Evolutionary conservation across 1,140 invertebrate species (phyloP), one percentile per base, ranked within the genome.

Genomic region (Kradibia gibbosae): DNA sequence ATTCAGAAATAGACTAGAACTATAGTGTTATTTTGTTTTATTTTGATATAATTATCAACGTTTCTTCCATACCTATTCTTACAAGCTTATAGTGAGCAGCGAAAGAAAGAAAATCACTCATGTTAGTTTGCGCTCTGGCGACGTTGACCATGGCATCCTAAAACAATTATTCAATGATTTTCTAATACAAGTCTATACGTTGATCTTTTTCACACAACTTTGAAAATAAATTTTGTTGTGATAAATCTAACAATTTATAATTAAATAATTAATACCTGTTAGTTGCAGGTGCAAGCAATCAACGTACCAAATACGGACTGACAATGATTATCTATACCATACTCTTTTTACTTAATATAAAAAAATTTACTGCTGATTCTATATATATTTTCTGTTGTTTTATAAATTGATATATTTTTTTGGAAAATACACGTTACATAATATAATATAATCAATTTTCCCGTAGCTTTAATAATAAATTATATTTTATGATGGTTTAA

Each of bases 71-170:
- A 39, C 22, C 8, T 65, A 55, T 34, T 15, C 48, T 13, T 78
- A 45, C n/a, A 45, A 1, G 39, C 53, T 5, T 55, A 55, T 57
- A 28, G 57, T 13, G 39, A 65, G 28, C 10, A 48, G 34, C 25
- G 57, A 42, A 76, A 48, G 36, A 72, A 48, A 78, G 65, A 78
- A 78, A 78, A 28, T 25, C 28, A 34, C 55, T 34, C 7, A 15
- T 11, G 36, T 73, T 5, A 73, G 25, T 73, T 62, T 62, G n/a
- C 28, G 55, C 70, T 62, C 36, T 45, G n/a, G 22, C 45, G 22
- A 53, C 22, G 78, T 65, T 25, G 71, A 62, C 71, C 71, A 55
- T 80, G 70, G 55, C 71, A 74, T 74, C 78, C 31, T 74, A 65
- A 80, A 74, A 36, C n/a, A 20, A 60, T 65, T 80, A 48, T 73